A percentile compares a stretch with the other conserved stretches of the same genome.
Evolutionary conservation across 2,797 vertebrate species (phyloP).

Genomic region (Decapterus maruadsi): DNA sequence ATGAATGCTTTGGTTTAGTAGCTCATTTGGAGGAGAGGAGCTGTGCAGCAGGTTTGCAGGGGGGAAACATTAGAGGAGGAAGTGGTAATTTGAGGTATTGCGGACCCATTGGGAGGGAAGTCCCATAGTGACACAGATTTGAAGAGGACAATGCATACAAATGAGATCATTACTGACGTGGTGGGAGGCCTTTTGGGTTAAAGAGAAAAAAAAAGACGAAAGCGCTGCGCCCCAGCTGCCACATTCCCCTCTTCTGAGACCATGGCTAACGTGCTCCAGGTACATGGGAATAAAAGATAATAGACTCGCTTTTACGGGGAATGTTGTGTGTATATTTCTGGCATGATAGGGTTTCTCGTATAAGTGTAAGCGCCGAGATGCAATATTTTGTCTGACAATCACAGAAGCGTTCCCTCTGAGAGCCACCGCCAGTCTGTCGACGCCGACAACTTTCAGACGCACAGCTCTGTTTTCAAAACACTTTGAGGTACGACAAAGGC

Average conservation of each 20-base stretch:
- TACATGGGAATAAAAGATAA: constrained; percentile 47
- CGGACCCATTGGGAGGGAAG: constrained; percentile 58
- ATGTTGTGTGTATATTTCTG: constrained; percentile 28
- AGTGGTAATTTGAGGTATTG: constrained; percentile 59
- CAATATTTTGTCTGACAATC: constrained; percentile 54
- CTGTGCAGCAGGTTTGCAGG: constrained; percentile 25
- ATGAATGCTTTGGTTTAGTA: constrained; percentile 35
- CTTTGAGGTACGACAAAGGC: constrained; percentile 40
- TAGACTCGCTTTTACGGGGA: constrained; percentile 10
- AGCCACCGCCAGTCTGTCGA: constrained; percentile 1
- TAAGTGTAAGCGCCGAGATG: constrained; percentile 15
- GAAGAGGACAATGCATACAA: constrained; percentile 81
- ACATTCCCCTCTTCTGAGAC: constrained; percentile 33
- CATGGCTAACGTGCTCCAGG: constrained; percentile 6
- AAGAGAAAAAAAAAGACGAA: constrained; percentile 3
- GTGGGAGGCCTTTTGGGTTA: constrained; percentile 56
- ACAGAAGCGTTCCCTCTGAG: constrained; percentile 25
- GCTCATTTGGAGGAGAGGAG: constrained; percentile 36
- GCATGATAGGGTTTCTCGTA: constrained; percentile 23
- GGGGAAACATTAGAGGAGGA: constrained; percentile 30
- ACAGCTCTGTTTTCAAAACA: constrained; percentile 38
- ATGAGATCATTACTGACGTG: constrained; percentile 80
- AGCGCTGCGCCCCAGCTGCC: not conserved
- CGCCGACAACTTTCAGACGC: constrained; percentile 43
- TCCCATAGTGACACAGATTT: constrained; percentile 72